Conservation (phyloP, 92 coral and sea anemone genomes). For the Umimayanthus kanabou region DNA sequence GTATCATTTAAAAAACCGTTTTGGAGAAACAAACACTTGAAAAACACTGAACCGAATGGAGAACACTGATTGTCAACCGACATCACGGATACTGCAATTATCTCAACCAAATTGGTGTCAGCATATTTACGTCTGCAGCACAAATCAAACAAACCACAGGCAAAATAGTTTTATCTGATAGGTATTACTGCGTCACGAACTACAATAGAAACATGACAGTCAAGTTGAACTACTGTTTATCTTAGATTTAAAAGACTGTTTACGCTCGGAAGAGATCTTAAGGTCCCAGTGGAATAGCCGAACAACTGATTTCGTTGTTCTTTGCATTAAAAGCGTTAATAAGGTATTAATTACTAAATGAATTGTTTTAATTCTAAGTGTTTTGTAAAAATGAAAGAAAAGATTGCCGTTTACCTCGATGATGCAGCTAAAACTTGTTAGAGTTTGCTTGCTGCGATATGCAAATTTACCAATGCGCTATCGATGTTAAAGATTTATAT, state of each 20-base stretch:
- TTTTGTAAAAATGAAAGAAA: slow-evolving; percentile 27
- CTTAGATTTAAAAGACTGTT: slow-evolving; percentile 26
- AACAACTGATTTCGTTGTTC: slow-evolving; percentile 50
- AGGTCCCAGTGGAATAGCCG: slow-evolving; percentile 56
- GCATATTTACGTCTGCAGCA: slow-evolving; percentile 8
- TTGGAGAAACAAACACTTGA: slow-evolving; percentile 6
- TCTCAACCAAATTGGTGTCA: slow-evolving; percentile 13
- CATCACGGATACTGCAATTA: neutral
- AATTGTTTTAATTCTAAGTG: slow-evolving; percentile 41
- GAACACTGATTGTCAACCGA: neutral
- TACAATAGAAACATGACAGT: slow-evolving; percentile 35
- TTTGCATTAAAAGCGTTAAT: slow-evolving; percentile 58
- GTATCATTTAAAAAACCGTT: neutral
- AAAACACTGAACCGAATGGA: neutral
- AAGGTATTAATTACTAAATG: slow-evolving; percentile 66
- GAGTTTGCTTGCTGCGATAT: slow-evolving; percentile 19
- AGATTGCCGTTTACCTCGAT: neutral
- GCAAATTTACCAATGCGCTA: slow-evolving; percentile 37
- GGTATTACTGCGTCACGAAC: slow-evolving; percentile 17
- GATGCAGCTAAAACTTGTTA: neutral
- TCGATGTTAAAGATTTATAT: slow-evolving; percentile 32
- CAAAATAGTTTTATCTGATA: slow-evolving; percentile 26
- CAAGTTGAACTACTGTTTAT: slow-evolving; percentile 30
- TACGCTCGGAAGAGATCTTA: slow-evolving; percentile 54
- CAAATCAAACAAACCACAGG: slow-evolving; percentile 23